A percentile compares a stretch with the other conserved stretches of the same genome.
Evolutionary conservation across 2,888 invertebrate genomes (phyloP).

Genomic region (Leucoma salicis): DNA sequence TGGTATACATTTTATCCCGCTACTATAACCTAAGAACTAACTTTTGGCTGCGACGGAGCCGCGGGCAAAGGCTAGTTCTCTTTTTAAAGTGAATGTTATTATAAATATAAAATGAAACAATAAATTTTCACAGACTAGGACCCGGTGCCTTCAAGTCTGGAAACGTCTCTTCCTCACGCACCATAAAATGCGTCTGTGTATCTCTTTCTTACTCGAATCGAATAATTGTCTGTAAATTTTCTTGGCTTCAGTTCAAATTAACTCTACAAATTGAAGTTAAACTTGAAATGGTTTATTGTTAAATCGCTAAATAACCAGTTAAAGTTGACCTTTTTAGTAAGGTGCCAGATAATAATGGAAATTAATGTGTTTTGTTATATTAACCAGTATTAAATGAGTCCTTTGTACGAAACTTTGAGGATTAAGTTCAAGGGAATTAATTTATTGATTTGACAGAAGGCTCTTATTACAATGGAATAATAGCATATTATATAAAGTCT

Average conservation of each 20-base stretch:
- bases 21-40: no score
- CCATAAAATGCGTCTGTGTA: not conserved
- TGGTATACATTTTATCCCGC: no score
- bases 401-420: conserved; percentile 5
- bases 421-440: conserved; percentile 3
- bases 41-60: no score
- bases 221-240: not conserved
- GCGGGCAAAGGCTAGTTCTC: no score
- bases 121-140: no score
- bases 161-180: not conserved
- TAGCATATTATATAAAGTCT: not conserved
- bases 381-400: not conserved
- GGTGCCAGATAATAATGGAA: not conserved
- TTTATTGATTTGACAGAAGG: not conserved
- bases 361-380: not conserved
- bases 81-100: no score
- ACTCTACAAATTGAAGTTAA: not conserved
- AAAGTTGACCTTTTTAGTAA: not conserved
- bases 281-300: not conserved
- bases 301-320: not conserved
- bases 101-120: no score
- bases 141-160: not conserved
- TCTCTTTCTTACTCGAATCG: not conserved
- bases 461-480: not conserved
- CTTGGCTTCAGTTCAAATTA: conserved; percentile 1